Percentiles rank a stretch among this genome's conserved stretches.
These are phyloP conservation scores for Atethmia centrago DNA, from an alignment of 2,888 invertebrate genomes.

Conservation along the genomic window DNA sequence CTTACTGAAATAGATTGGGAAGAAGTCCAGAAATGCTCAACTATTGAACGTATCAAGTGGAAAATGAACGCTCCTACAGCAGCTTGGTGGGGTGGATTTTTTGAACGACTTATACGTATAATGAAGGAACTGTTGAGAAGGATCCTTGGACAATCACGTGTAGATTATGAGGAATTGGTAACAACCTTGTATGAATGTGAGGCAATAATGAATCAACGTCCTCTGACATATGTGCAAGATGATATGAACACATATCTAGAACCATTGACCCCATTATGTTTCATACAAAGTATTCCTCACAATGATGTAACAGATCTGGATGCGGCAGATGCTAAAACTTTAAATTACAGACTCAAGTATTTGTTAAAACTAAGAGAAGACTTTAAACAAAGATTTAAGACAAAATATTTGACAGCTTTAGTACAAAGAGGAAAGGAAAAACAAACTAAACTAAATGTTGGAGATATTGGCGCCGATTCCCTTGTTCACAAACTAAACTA, in stretches of 20 bases:
- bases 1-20: conserved; percentile 25
- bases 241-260: conserved; percentile 2
- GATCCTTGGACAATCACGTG: conserved; percentile 5
- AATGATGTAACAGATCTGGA: conserved; percentile 7
- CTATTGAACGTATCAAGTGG: conserved; percentile 20
- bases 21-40: conserved; percentile 20
- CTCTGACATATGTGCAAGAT: conserved; percentile 18
- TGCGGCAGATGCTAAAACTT: neutral
- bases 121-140: conserved; percentile 14
- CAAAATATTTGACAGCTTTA: neutral
- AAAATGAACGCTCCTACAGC: conserved; percentile 41
- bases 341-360: neutral
- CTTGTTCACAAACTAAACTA: too few species aligned
- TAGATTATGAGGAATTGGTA: neutral
- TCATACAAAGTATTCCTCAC: conserved; percentile 1
- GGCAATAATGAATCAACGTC: conserved; percentile 25
- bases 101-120: conserved; percentile 39
- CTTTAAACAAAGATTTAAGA: conserved; percentile 1
- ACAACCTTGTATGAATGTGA: conserved; percentile 7
- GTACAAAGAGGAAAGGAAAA: neutral
- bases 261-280: conserved; percentile 1
- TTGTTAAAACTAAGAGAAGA: conserved; percentile 1
- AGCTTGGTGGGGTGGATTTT: conserved; percentile 46
- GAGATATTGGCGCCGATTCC: too few species aligned
- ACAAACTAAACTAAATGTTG: neutral